phyloP scores from a whole-genome alignment of 1,140 invertebrate genomes.

The Ceratina japonica region DNA sequence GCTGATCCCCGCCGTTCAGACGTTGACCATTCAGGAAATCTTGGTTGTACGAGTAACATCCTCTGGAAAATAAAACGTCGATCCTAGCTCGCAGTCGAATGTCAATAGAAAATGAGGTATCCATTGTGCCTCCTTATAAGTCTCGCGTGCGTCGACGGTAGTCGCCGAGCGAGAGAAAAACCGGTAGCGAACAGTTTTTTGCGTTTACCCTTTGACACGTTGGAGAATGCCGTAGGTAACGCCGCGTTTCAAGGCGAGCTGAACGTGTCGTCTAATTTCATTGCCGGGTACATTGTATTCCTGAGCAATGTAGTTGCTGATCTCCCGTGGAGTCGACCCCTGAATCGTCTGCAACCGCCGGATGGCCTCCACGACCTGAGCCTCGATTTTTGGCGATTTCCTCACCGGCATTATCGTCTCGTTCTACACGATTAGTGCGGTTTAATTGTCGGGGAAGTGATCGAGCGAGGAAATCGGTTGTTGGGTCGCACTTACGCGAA shows the following conservation, averaged over 20 bases:
- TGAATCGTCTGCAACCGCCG: conserved; percentile 68
- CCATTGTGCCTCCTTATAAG: no score
- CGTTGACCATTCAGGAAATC: conserved; percentile 30
- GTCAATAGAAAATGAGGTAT: no score
- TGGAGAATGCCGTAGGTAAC: conserved; percentile 72
- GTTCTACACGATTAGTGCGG: no score
- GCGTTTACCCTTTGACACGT: conserved; percentile 59
- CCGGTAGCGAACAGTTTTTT: not conserved
- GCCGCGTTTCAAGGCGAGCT: conserved; percentile 69
- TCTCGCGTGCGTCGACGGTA: not conserved
- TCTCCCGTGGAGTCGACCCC: conserved; percentile 73
- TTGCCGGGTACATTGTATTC: conserved; percentile 67
- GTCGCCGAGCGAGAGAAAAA: not conserved
- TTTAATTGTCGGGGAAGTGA: no score
- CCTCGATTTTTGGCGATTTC: conserved; percentile 67
- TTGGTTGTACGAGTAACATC: conserved; percentile 60
- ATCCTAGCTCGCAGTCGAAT: no score
- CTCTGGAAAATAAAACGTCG: conserved; percentile 40
- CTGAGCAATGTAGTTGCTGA: conserved; percentile 72
- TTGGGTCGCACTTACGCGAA: not conserved
- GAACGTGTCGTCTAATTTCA: conserved; percentile 66
- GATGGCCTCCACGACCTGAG: conserved; percentile 73
- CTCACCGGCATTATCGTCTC: conserved; percentile 22
- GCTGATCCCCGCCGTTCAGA: not conserved
- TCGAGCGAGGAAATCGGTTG: no score